Evolutionary conservation across 2,888 invertebrate genomes (phyloP).

Genomic region (Ennomos erosarius): DNA sequence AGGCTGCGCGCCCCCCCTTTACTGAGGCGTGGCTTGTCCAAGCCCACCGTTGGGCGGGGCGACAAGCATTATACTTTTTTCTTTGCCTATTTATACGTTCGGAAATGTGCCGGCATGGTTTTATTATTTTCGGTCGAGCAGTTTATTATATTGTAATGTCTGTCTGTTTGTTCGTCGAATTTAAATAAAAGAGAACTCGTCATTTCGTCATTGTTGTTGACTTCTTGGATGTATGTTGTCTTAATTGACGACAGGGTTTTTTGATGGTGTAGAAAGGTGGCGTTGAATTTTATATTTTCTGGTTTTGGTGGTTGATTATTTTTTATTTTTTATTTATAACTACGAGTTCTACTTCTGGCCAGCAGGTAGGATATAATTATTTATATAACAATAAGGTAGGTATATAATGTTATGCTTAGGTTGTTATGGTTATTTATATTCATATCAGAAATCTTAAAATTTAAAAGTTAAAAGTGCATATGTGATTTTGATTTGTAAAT

Average conservation of each 20-base stretch:
- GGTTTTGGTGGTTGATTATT: slow-evolving; percentile 4
- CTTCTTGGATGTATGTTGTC: slow-evolving; percentile 49
- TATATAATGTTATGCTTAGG: no score
- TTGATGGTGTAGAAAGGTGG: slow-evolving; percentile 10
- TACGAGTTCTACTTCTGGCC: no score
- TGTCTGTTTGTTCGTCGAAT: slow-evolving; percentile 66
- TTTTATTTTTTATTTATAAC: neutral
- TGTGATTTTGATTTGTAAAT: no score
- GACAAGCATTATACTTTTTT: slow-evolving; percentile 51
- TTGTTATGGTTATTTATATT: no score
- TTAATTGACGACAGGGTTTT: slow-evolving; percentile 53
- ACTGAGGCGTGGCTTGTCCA: slow-evolving; percentile 60
- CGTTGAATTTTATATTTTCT: slow-evolving; percentile 4
- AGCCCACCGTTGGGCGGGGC: slow-evolving; percentile 61
- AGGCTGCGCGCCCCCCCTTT: slow-evolving; percentile 54
- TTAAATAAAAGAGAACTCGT: slow-evolving; percentile 62
- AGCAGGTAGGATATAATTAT: no score
- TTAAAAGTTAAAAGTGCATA: no score
- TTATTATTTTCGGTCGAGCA: slow-evolving; percentile 64
- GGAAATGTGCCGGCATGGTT: slow-evolving; percentile 51
- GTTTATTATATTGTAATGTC: slow-evolving; percentile 79
- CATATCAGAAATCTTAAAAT: no score
- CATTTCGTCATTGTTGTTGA: slow-evolving; percentile 62
- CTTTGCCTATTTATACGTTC: slow-evolving; percentile 63
- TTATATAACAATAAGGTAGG: no score